Evolutionary conservation across 2,113 vertebrate species (phyloP), one percentile per base, ranked within the genome.

Genomic region (Argyrosomus japonicus): DNA sequence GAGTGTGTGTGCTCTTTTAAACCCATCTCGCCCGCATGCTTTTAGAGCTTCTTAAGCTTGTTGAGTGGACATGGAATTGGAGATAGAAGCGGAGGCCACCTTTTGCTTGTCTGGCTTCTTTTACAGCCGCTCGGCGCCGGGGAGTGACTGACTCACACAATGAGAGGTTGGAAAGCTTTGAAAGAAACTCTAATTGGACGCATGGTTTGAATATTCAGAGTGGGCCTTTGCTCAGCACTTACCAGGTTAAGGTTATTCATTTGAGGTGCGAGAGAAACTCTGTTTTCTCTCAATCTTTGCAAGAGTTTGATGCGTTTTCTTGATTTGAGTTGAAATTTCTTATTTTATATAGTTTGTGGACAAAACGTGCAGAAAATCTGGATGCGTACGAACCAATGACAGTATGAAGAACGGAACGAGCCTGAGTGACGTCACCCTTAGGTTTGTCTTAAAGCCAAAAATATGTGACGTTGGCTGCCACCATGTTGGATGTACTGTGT

Each of bases 11-110:
- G 36, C 68, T 82, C 57, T 79, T 51, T 76, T 7, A 75, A 79
- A 61, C 67, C 18, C 50, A 11, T n/a, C 51, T 32, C 9, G 62
- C 73, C 81, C 12, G 48, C 60, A 45, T 76, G 83, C 87, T 89
- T 89, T 89, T 43, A 84, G 68, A 75, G 81, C 63, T 61, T 57
- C 65, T 77, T 85, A 77, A 82, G 87, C 79, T 40, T 73, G 50
- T 50, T 82, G 72, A 89, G 57, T 79, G 56, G 63, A 75, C 70
- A 18, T 64, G 51, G 76, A 81, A 54, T 51, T 77, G 79, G 63
- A 78, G 80, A 80, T 63, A 36, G 82, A 73, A 19, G 57, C 19
- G 48, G 51, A 79, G 64, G 57, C 57, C 12, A 29, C 58, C 27
- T 78, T 40, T 51, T 56, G 4, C 60, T 72, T 71, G 67, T 83